Evolutionary conservation across 2,113 vertebrate genomes (phyloP).

Genomic region (Panthera tigris): DNA sequence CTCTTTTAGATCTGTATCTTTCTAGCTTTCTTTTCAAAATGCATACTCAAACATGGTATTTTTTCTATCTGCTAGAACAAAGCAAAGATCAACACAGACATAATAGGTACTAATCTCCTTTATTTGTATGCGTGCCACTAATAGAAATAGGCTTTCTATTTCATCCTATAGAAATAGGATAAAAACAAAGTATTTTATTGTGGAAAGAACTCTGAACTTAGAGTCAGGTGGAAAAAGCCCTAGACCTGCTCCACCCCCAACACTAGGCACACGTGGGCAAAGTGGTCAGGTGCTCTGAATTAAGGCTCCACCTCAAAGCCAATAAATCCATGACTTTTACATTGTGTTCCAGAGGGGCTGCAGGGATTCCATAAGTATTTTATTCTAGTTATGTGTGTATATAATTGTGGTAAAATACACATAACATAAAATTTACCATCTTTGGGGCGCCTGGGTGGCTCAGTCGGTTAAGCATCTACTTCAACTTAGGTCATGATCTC

Average conservation of each 20-base stretch:
- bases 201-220: neutral
- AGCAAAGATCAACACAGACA: neutral
- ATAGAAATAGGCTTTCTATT: neutral
- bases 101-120: neutral
- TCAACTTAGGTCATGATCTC: too few relatives aligned
- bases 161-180: neutral
- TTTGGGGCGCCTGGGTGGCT: neutral
- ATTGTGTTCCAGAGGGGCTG: neutral
- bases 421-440: neutral
- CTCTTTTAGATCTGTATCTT: neutral
- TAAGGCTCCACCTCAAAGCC: neutral
- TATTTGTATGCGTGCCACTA: neutral
- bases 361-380: neutral
- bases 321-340: neutral
- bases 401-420: neutral
- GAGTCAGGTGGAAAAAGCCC: neutral
- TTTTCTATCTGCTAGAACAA: neutral
- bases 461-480: too few relatives aligned
- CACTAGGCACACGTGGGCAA: too few relatives aligned
- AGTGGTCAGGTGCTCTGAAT: neutral
- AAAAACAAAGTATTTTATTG: neutral
- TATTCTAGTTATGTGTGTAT: neutral
- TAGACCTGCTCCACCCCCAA: neutral
- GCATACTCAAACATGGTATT: neutral
- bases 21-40: constrained; percentile 61